Evolutionary conservation across 2,888 invertebrate genomes (phyloP).

Genomic region (Callosobruchus maculatus): DNA sequence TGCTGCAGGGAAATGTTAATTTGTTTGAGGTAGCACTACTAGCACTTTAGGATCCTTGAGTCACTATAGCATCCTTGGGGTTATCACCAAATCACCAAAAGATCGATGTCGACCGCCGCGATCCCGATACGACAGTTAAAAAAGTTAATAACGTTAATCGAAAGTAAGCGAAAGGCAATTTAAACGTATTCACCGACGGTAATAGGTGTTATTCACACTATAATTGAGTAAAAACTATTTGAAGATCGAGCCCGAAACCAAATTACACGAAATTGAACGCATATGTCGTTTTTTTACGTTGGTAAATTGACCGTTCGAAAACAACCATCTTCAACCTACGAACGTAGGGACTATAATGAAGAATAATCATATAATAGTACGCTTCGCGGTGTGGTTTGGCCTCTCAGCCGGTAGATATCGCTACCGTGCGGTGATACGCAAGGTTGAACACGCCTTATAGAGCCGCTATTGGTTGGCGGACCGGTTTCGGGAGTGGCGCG

Average conservation of each 20-base stretch:
- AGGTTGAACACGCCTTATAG: conserved; percentile 27
- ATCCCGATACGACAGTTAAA: conserved; percentile 21
- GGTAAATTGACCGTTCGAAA: conserved; percentile 48
- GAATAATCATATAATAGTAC: conserved; percentile 53
- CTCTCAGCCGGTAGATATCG: conserved; percentile 46
- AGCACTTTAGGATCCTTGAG: background rate
- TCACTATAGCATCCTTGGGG: background rate
- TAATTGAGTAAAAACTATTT: conserved; percentile 50
- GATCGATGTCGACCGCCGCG: conserved; percentile 5
- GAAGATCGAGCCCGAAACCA: conserved; percentile 49
- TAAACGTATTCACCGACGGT: conserved; percentile 44
- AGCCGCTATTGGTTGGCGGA: conserved; percentile 34
- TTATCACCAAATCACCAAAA: background rate
- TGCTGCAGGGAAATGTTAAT: background rate
- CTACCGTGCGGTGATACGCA: conserved; percentile 43
- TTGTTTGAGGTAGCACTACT: background rate
- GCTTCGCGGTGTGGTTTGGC: conserved; percentile 45
- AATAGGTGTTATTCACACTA: conserved; percentile 51
- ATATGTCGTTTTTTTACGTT: conserved; percentile 49
- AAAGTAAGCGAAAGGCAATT: conserved; percentile 35
- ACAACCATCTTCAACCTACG: conserved; percentile 52
- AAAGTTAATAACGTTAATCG: conserved; percentile 39
- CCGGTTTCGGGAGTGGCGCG: conserved; percentile 21
- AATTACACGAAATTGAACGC: conserved; percentile 51
- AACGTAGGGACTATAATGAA: conserved; percentile 53